phyloP scores from a whole-genome alignment of 2,113 vertebrate genomes.

The Zapus hudsonius region DNA sequence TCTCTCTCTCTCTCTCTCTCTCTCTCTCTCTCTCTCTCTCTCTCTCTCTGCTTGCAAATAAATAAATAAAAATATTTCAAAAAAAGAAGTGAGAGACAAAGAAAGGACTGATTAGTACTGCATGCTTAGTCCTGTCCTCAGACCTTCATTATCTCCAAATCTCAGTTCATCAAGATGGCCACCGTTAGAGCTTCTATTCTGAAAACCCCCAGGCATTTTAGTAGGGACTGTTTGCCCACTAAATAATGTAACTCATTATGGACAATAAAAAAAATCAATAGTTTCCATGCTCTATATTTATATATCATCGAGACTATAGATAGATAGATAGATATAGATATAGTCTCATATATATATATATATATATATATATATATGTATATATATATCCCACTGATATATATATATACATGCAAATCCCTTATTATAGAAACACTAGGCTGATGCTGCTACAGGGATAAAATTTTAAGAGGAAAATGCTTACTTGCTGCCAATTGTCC shows the following conservation, averaged over 20 bases:
- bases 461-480: conserved; percentile 14
- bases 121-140: background rate
- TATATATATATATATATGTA: background rate
- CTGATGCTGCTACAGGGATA: conserved; percentile 16
- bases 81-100: too few species aligned
- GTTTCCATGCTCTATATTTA: conserved; percentile 21
- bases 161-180: conserved; percentile 18
- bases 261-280: conserved; percentile 43
- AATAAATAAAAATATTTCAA: too few species aligned
- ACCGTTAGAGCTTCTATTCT: conserved; percentile 16
- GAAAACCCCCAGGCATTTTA: conserved; percentile 62
- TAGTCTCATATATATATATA: background rate
- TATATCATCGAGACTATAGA: background rate
- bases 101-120: background rate
- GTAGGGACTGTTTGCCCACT: too few species aligned
- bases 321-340: background rate
- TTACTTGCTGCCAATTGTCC: background rate
- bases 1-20: too few species aligned
- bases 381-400: background rate
- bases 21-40: too few species aligned
- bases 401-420: conserved; percentile 6
- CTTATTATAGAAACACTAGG: background rate
- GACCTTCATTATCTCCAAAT: background rate
- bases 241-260: too few species aligned
- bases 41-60: too few species aligned